These are phyloP conservation scores for Hemistola chrysoprasaria DNA, from an alignment of 2,888 invertebrate genomes.

Conservation along the genomic window DNA sequence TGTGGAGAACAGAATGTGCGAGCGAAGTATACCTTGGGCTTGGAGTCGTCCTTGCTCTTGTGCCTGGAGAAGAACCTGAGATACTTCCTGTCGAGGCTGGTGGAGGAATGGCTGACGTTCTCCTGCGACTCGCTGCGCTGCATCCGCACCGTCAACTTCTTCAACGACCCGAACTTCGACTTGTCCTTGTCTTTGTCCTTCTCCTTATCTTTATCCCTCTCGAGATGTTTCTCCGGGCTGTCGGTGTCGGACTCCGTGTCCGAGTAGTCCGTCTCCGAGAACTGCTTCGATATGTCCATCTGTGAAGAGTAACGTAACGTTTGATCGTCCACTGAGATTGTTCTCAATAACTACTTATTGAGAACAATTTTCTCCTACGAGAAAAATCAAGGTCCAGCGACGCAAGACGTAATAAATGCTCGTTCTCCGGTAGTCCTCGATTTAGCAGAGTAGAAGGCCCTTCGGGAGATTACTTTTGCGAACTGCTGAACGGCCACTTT, in stretches of 20 bases:
- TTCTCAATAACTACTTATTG: too few relatives aligned
- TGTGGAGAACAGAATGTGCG: background rate
- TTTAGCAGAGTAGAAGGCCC: too few relatives aligned
- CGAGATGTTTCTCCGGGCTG: slow-evolving; percentile 41
- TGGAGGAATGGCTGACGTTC: slow-evolving; percentile 65
- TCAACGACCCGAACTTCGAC: slow-evolving; percentile 47
- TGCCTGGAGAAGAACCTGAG: slow-evolving; percentile 73
- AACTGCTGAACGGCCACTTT: too few relatives aligned
- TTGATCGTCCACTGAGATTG: too few relatives aligned
- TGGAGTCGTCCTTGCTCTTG: slow-evolving; percentile 72
- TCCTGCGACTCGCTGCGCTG: slow-evolving; percentile 68
- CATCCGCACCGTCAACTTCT: slow-evolving; percentile 57
- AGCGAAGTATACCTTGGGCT: slow-evolving; percentile 47
- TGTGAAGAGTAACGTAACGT: too few relatives aligned
- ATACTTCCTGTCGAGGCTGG: slow-evolving; percentile 88
- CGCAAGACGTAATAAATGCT: too few relatives aligned
- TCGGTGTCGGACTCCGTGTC: slow-evolving; percentile 71
- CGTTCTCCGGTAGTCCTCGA: too few relatives aligned
- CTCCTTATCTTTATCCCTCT: slow-evolving; percentile 34
- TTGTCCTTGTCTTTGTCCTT: slow-evolving; percentile 55
- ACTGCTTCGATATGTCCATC: slow-evolving; percentile 66
- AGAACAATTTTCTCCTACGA: too few relatives aligned
- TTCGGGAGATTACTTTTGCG: too few relatives aligned
- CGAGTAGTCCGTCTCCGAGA: slow-evolving; percentile 84
- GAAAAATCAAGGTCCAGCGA: too few relatives aligned